Percentiles rank a stretch among this genome's conserved stretches.
Evolutionary conservation across 53 echinoderm and acorn worm genomes (phyloP).

Genomic region (Glandiceps talaboti): DNA sequence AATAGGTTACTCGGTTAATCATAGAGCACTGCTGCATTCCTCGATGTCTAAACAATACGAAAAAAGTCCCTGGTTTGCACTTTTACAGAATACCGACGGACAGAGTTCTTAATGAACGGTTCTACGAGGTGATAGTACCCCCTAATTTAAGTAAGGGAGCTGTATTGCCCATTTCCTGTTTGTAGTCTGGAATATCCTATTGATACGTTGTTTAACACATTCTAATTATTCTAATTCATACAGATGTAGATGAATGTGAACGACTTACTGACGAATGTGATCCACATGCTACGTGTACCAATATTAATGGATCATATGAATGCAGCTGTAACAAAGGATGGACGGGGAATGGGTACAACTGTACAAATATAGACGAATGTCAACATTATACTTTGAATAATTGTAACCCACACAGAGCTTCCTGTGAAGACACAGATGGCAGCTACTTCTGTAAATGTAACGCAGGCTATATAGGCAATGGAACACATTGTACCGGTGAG

Average conservation of each 20-base stretch:
- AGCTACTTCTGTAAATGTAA: not conserved
- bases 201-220: too few species aligned
- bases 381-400: not conserved
- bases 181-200: too few species aligned
- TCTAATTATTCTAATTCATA: too few species aligned
- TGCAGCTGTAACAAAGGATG: constrained; percentile 36
- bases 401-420: not conserved
- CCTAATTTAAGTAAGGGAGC: too few species aligned
- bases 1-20: too few species aligned
- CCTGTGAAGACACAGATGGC: not conserved
- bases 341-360: constrained; percentile 10
- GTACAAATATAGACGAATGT: constrained; percentile 14
- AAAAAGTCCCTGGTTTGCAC: too few species aligned
- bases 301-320: constrained; percentile 11
- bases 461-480: not conserved
- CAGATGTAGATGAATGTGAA: constrained; percentile 43
- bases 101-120: too few species aligned
- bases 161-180: too few species aligned
- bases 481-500: not conserved
- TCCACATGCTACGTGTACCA: constrained; percentile 24
- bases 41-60: too few species aligned
- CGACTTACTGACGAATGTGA: constrained; percentile 15
- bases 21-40: too few species aligned
- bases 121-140: too few species aligned
- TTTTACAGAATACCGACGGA: too few species aligned